phyloP scores from a whole-genome alignment of 1,140 invertebrate species.

The roundworm (Caenorhabditis elegans) region WBcel235 BX284606.5:8801001-8801500 shows the following conservation, averaged over 20 bases:
- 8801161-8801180: not conserved
- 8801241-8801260: slow-evolving; percentile 29
- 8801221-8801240: slow-evolving; percentile 19
- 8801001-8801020: too few relatives aligned
- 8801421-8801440: too few relatives aligned
- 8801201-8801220: not conserved
- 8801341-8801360: too few relatives aligned
- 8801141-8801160: not conserved
- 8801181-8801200: not conserved
- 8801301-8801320: not conserved
- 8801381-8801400: too few relatives aligned
- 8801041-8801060: too few relatives aligned
- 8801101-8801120: not conserved
- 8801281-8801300: not conserved
- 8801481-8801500: too few relatives aligned
- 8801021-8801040: too few relatives aligned
- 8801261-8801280: not conserved
- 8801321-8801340: not conserved
- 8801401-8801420: not conserved
- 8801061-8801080: too few relatives aligned
- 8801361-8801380: too few relatives aligned
- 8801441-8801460: too few relatives aligned
- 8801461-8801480: too few relatives aligned
- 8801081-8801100: not conserved
- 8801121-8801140: not conserved